Evolutionary conservation across 2,888 invertebrate species (phyloP).

Genomic region (Tortricodes alternella): DNA sequence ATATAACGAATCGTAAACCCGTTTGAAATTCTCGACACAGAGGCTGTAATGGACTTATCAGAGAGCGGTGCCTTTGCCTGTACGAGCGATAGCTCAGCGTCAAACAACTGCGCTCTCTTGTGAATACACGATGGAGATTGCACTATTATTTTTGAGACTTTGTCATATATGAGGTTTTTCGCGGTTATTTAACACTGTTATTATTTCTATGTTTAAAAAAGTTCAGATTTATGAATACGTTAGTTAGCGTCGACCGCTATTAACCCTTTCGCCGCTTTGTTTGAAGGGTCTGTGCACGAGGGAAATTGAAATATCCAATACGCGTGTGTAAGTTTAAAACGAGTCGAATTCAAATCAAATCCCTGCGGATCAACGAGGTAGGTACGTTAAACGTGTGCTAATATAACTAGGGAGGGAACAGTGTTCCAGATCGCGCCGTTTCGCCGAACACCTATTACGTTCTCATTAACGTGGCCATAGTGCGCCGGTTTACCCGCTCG

Average conservation of each 20-base stretch:
- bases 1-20: conserved; percentile 8
- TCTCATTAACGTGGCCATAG: conserved; percentile 66
- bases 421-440: conserved; percentile 51
- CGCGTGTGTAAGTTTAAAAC: conserved; percentile 41
- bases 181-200: background rate
- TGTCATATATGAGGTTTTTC: background rate
- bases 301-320: conserved; percentile 28
- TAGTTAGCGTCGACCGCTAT: conserved; percentile 24
- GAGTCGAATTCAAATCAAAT: conserved; percentile 49
- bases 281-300: conserved; percentile 5
- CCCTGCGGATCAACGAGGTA: conserved; percentile 46
- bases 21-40: conserved; percentile 5
- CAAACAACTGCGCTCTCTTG: conserved; percentile 22
- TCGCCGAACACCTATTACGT: conserved; percentile 66
- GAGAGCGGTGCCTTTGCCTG: conserved; percentile 3
- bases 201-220: background rate
- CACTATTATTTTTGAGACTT: conserved; percentile 22
- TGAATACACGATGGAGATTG: conserved; percentile 24
- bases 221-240: conserved; percentile 14
- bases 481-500: conserved; percentile 60
- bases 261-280: conserved; percentile 18
- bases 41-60: conserved; percentile 21
- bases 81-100: conserved; percentile 13
- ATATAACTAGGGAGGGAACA: conserved; percentile 41
- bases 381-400: conserved; percentile 49